Evolutionary conservation across 1,140 invertebrate genomes (phyloP).

Genomic region (Meloidogyne chitwoodi): DNA sequence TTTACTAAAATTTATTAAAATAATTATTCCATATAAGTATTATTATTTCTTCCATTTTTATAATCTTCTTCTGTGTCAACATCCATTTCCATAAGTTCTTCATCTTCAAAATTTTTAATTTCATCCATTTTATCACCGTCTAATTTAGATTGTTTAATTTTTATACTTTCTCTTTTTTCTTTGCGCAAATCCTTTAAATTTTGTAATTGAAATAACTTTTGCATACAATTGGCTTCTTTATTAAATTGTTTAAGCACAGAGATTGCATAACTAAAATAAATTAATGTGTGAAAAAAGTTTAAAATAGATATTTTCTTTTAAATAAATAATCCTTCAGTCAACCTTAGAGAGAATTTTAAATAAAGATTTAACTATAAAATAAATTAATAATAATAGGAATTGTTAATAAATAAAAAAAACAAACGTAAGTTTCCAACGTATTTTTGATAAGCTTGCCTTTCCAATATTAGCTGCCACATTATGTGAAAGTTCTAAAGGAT

Average conservation of each 20-base stretch:
- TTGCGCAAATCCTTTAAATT: not conserved
- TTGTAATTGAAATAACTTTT: conserved; percentile 4
- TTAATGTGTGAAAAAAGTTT: not conserved
- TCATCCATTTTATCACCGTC: not conserved
- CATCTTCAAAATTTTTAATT: not conserved
- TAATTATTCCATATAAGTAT: too few relatives aligned
- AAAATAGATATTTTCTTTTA: too few relatives aligned
- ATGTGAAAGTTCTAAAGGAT: conserved; percentile 40
- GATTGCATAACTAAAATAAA: conserved; percentile 13
- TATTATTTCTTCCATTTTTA: too few relatives aligned
- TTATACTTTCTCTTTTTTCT: not conserved
- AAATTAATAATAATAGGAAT: too few relatives aligned
- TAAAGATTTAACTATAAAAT: too few relatives aligned
- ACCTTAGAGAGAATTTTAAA: too few relatives aligned
- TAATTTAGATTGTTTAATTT: not conserved
- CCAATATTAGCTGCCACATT: conserved; percentile 36
- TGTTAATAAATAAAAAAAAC: not conserved
- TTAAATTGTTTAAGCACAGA: conserved; percentile 1
- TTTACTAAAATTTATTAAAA: too few relatives aligned
- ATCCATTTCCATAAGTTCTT: not conserved
- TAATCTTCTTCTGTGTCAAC: not conserved
- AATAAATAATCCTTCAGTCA: too few relatives aligned
- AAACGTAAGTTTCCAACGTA: conserved; percentile 30
- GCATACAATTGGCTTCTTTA: not conserved
- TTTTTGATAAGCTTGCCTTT: conserved; percentile 3